Conservation (phyloP, 2,888 invertebrate species). For the Rhingia campestris region DNA sequence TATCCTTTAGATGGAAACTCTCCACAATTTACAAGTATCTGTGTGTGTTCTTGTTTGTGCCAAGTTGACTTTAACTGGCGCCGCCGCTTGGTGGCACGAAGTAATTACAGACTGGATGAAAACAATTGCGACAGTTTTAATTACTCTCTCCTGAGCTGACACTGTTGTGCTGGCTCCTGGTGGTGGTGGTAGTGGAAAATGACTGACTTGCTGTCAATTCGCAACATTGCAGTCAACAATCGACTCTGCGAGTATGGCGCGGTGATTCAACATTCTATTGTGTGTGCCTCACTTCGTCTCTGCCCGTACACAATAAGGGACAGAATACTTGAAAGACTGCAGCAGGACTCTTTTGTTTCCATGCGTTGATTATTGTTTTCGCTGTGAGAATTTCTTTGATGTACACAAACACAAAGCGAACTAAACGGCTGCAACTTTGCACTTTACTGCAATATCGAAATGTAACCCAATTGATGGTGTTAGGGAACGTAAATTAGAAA, state of each 20-base stretch:
- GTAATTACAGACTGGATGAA: slow-evolving; percentile 49
- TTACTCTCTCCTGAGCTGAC: slow-evolving; percentile 31
- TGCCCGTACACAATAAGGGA: slow-evolving; percentile 33
- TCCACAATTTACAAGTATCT: background rate
- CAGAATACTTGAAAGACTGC: slow-evolving; percentile 50
- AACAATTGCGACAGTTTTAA: slow-evolving; percentile 71
- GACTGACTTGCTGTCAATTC: slow-evolving; percentile 60
- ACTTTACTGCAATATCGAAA: slow-evolving; percentile 23
- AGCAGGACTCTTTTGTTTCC: slow-evolving; percentile 45
- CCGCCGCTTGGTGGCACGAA: slow-evolving; percentile 37
- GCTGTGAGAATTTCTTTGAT: slow-evolving; percentile 37
- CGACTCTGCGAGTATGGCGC: slow-evolving; percentile 26
- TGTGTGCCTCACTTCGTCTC: slow-evolving; percentile 12
- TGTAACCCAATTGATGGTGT: slow-evolving; percentile 7
- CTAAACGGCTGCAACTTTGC: background rate
- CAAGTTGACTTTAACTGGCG: slow-evolving; percentile 17
- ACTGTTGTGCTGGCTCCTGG: no score
- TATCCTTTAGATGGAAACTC: slow-evolving; percentile 32
- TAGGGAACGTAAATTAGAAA: background rate
- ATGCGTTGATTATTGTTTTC: slow-evolving; percentile 52
- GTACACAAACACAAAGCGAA: slow-evolving; percentile 10
- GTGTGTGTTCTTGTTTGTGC: background rate
- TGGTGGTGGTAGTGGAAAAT: slow-evolving; percentile 27
- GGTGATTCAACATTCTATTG: slow-evolving; percentile 8
- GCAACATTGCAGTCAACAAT: slow-evolving; percentile 57